These are phyloP conservation scores for Xyrauchen texanus DNA, from an alignment of 2,113 vertebrate species.

Conservation along the genomic window DNA sequence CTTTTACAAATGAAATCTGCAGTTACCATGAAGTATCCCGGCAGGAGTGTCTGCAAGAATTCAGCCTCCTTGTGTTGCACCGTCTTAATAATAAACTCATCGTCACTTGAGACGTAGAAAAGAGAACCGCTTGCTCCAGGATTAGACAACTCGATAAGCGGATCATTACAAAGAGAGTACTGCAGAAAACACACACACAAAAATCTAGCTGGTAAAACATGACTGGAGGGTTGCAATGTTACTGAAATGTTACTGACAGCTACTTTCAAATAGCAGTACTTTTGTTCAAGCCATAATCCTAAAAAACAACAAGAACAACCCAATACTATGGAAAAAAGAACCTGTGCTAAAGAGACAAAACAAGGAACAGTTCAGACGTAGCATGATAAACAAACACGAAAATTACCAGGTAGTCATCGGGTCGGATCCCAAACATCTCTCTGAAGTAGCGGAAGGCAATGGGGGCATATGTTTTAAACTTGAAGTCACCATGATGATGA, in stretches of 20 bases:
- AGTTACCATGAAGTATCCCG: constrained; percentile 93
- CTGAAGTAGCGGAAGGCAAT: constrained; percentile 96
- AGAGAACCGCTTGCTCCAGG: constrained; percentile 92
- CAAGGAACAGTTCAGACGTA: too few relatives aligned
- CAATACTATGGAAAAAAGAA: too few relatives aligned
- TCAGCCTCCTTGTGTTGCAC: constrained; percentile 97
- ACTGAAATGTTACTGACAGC: too few relatives aligned
- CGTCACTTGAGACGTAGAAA: constrained; percentile 91
- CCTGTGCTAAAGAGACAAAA: too few relatives aligned
- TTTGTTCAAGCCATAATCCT: too few relatives aligned
- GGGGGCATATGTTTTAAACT: constrained; percentile 94
- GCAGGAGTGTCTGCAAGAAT: constrained; percentile 93
- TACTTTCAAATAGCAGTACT: too few relatives aligned
- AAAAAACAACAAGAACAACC: too few relatives aligned
- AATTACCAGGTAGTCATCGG: constrained; percentile 90
- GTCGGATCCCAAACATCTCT: constrained; percentile 93
- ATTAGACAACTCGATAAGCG: constrained; percentile 88
- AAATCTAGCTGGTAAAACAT: background rate
- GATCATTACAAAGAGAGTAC: constrained; percentile 89
- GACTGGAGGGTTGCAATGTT: background rate
- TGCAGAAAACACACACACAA: constrained; percentile 60
- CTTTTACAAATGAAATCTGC: background rate
- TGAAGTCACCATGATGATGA: constrained; percentile 92
- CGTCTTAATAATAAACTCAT: constrained; percentile 95
- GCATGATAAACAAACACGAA: background rate